phyloP scores from a whole-genome alignment of 2,797 vertebrate genomes.

The Pterois miles region DNA sequence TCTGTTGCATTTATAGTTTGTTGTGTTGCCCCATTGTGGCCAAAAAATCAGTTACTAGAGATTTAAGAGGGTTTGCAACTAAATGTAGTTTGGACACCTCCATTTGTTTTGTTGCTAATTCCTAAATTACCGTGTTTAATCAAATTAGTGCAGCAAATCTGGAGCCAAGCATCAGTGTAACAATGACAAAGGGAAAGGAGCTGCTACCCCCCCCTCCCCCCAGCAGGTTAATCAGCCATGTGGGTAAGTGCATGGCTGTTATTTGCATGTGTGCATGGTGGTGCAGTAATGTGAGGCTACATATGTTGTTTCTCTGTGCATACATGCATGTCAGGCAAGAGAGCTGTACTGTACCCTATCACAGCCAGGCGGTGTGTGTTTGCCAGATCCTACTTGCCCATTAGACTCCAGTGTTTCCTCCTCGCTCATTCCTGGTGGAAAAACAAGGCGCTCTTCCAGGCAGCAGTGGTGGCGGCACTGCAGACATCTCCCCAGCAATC shows the following conservation, averaged over 20 bases:
- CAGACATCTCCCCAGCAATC: constrained; percentile 60
- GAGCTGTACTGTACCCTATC: not conserved
- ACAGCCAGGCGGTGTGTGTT: not conserved
- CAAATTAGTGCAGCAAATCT: not conserved
- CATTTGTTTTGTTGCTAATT: not conserved
- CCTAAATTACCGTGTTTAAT: not conserved
- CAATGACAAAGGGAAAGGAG: not conserved
- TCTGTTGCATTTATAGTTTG: not conserved
- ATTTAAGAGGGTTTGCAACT: not conserved
- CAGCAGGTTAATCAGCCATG: not conserved
- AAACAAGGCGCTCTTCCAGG: constrained; percentile 33
- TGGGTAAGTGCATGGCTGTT: not conserved
- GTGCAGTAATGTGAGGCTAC: constrained; percentile 8
- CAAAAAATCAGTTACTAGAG: not conserved
- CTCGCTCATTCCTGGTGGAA: constrained; percentile 38
- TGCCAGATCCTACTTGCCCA: constrained; percentile 33
- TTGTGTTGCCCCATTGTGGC: not conserved
- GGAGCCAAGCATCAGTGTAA: not conserved
- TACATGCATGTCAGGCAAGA: constrained; percentile 7
- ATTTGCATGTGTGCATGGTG: not conserved
- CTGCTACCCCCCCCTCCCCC: not conserved
- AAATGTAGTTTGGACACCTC: not conserved
- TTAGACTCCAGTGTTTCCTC: constrained; percentile 33
- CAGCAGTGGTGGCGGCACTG: constrained; percentile 32
- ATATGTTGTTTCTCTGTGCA: not conserved